These are phyloP conservation scores for Drosophila mettleri DNA, from an alignment of 2,888 invertebrate genomes.

Conservation along the genomic window DNA sequence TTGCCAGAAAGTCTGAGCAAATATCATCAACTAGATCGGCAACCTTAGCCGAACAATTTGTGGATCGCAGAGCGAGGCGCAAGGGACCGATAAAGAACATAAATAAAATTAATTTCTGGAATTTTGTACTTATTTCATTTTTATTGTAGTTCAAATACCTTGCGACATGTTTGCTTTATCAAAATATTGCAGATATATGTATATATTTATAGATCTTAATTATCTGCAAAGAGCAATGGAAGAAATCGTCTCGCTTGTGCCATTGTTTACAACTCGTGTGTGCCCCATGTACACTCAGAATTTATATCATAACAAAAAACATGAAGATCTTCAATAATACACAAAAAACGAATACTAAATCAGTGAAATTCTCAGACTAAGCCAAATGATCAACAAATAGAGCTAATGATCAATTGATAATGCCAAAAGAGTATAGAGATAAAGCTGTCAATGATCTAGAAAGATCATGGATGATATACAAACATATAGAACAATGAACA, in stretches of 20 bases:
- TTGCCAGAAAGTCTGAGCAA: slow-evolving; percentile 35
- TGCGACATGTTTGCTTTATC: slow-evolving; percentile 17
- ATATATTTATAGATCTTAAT: slow-evolving; percentile 6
- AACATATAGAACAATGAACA: too few relatives aligned
- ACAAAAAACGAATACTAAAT: too few relatives aligned
- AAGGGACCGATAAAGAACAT: not conserved
- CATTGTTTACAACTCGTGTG: not conserved
- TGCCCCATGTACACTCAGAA: not conserved
- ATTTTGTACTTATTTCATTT: slow-evolving; percentile 4
- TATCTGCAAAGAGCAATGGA: slow-evolving; percentile 2
- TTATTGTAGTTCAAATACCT: slow-evolving; percentile 22
- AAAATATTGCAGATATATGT: slow-evolving; percentile 11
- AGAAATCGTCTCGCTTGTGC: not conserved
- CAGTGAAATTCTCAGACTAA: not conserved
- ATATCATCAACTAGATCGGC: slow-evolving; percentile 11
- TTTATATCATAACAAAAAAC: not conserved
- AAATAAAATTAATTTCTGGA: slow-evolving; percentile 7
- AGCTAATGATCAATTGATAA: not conserved
- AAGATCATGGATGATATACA: not conserved
- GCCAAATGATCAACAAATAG: too few relatives aligned
- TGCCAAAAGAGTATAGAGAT: too few relatives aligned
- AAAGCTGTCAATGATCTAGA: not conserved
- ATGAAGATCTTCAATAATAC: not conserved
- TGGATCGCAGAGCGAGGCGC: not conserved
- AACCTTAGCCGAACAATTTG: not conserved